Evolutionary conservation across 2,113 vertebrate genomes (phyloP), one percentile per base, ranked within the genome.

Genomic region (Carollia perspicillata): DNA sequence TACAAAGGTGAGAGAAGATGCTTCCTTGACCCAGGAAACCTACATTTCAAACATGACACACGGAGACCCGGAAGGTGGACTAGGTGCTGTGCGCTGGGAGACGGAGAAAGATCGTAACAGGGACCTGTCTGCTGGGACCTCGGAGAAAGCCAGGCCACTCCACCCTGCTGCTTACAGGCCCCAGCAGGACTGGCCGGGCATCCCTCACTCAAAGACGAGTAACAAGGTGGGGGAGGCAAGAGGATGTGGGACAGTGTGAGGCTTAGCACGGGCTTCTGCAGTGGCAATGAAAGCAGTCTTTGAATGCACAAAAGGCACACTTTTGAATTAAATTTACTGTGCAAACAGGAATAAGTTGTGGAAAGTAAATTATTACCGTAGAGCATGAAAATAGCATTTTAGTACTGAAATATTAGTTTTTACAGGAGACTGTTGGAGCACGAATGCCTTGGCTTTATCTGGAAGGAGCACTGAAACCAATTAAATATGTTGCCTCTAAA

Each of bases 401-500:
- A 79, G 44, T 79, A 74, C 6, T 87, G 23, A 95, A 89, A 79
- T 95, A 83, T 78, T 74, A 55, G 17, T 53, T 18, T 74, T 44
- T 65, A 17, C 16, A 66, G 12, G 40, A 81, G 65, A 85, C 65
- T 18, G 5, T 1, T 92, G 33, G 63, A 92, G 35, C 78, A 84
- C 69, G 83, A 69, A 96, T 44, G 22, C 20, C 42, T 89, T 85
- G 28, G 72, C 35, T 84, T 91, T 95, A 93, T 87, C 79, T 87
- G 58, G 55, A 81, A 92, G 88, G 42, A 78, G 26, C 58, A 83
- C 33, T 68, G 60, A 94, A 93, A 95, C 28, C 79, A 90, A 95
- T 97, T 79, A 95, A 83, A 85, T 47, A 30, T 51, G 18, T 83
- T 95, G 47, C 23, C 37, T 55, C 30, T 83, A 89, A 85, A 72